Evolutionary conservation across 2,888 invertebrate genomes (phyloP).

Genomic region (Spialia ferax): DNA sequence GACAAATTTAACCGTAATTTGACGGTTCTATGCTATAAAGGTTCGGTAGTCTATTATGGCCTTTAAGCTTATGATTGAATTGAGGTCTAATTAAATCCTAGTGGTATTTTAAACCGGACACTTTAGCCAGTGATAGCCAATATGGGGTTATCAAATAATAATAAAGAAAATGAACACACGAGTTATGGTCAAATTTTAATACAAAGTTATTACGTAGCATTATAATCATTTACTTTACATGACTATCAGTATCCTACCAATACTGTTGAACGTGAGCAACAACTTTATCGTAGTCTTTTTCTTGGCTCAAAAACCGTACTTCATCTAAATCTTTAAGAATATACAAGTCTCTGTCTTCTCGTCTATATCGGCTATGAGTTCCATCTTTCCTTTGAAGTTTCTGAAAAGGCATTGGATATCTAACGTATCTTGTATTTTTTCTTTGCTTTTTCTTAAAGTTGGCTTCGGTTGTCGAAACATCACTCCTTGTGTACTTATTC

Average conservation of each 20-base stretch:
- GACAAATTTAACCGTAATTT: too few species aligned
- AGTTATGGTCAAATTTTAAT: neutral
- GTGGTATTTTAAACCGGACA: too few species aligned
- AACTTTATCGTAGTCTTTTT: conserved; percentile 60
- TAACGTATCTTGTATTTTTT: conserved; percentile 57
- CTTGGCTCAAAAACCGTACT: conserved; percentile 62
- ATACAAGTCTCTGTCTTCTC: conserved; percentile 57
- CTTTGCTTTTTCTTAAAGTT: conserved; percentile 58
- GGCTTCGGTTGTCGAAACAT: conserved; percentile 53
- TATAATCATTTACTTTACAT: neutral
- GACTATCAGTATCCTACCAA: conserved; percentile 55
- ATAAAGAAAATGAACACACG: neutral
- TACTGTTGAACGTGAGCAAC: conserved; percentile 65
- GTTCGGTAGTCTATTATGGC: too few species aligned
- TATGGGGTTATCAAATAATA: too few species aligned
- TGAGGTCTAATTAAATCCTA: too few species aligned
- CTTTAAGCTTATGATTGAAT: too few species aligned
- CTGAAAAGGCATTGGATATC: conserved; percentile 71
- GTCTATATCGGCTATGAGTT: conserved; percentile 52
- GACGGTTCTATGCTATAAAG: too few species aligned
- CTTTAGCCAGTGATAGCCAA: too few species aligned
- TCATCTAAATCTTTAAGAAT: conserved; percentile 74
- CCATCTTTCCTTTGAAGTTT: conserved; percentile 57
- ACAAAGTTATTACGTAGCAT: neutral
- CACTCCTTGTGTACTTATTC: conserved; percentile 50